These are phyloP conservation scores for Caloenas nicobarica DNA, from an alignment of 2,113 vertebrate genomes.

Conservation along the genomic window DNA sequence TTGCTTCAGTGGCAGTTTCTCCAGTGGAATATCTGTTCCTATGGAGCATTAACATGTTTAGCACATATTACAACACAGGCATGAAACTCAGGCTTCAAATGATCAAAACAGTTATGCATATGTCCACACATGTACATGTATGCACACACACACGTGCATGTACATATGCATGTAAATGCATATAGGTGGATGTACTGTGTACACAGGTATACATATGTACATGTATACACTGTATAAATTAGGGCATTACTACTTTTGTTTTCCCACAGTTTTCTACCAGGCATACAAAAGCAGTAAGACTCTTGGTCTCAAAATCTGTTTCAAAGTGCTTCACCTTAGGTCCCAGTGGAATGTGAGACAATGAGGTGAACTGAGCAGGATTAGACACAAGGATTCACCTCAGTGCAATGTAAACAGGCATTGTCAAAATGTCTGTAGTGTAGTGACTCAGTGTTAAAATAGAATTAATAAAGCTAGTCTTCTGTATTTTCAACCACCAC, in stretches of 20 bases:
- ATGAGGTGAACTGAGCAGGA: neutral
- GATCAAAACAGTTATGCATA: neutral
- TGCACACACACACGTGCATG: neutral
- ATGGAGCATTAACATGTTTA: neutral
- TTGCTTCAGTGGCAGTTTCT: neutral
- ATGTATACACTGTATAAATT: neutral
- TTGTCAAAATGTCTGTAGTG: neutral
- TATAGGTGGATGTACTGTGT: neutral
- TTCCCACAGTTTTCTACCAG: neutral
- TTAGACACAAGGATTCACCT: neutral
- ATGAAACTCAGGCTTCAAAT: neutral
- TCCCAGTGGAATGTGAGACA: neutral
- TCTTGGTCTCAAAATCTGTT: neutral
- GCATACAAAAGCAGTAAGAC: neutral
- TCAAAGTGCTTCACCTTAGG: neutral
- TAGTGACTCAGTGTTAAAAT: neutral
- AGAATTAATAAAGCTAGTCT: neutral
- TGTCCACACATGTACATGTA: accelerated
- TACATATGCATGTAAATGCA: neutral
- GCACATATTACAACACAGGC: neutral
- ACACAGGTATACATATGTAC: neutral
- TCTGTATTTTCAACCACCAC: neutral
- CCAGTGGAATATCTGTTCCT: neutral
- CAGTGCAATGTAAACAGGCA: neutral
- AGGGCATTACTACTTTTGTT: neutral